These are phyloP conservation scores for Melipona beecheii DNA, from an alignment of 2,888 invertebrate genomes.

Conservation along the genomic window DNA sequence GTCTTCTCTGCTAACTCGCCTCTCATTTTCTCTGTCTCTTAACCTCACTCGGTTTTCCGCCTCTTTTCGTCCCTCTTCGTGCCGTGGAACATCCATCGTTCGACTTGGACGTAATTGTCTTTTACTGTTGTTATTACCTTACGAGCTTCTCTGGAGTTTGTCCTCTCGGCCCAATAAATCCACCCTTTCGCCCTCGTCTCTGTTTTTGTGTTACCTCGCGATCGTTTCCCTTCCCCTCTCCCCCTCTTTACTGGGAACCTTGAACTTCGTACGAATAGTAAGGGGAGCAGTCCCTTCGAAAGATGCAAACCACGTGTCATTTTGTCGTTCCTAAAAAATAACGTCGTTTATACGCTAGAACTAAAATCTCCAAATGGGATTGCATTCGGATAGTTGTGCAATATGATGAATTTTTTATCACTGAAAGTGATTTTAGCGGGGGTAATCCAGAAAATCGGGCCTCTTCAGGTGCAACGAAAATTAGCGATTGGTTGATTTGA, in stretches of 20 bases:
- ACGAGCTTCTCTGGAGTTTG: neutral
- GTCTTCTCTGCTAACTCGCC: neutral
- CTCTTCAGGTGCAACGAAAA: too few relatives aligned
- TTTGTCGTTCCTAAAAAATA: too few relatives aligned
- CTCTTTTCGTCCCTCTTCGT: neutral
- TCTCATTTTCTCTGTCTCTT: neutral
- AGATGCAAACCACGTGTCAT: neutral
- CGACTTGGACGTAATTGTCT: slow-evolving; percentile 14
- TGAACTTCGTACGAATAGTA: neutral
- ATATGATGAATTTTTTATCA: too few relatives aligned
- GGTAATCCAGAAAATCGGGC: too few relatives aligned
- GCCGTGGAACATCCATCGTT: neutral
- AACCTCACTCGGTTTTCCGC: neutral
- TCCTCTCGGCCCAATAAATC: slow-evolving; percentile 36
- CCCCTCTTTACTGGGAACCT: neutral
- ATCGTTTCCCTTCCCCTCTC: slow-evolving; percentile 4
- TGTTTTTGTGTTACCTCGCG: slow-evolving; percentile 10
- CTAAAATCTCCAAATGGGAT: too few relatives aligned
- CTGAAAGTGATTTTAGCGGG: too few relatives aligned
- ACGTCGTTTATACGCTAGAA: too few relatives aligned
- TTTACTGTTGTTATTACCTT: slow-evolving; percentile 29
- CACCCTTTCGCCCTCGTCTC: slow-evolving; percentile 4
- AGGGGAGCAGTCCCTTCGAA: too few relatives aligned
- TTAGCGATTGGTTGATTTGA: too few relatives aligned
- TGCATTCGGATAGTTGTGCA: too few relatives aligned